phyloP scores from a whole-genome alignment of 2,888 invertebrate genomes.

The Drosophila flavopinicola region DNA sequence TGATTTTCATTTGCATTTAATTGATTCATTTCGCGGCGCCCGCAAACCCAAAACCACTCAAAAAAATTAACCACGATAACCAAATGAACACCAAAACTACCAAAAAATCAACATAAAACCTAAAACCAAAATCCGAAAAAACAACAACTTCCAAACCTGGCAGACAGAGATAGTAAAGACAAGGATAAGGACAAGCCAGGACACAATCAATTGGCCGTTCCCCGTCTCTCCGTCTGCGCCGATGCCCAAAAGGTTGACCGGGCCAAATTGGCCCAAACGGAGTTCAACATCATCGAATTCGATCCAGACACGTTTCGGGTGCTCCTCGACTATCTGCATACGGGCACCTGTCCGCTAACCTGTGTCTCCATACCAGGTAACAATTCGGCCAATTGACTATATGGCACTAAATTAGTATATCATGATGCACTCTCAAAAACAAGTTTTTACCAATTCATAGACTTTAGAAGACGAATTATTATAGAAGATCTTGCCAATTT shows the following conservation, averaged over 20 bases:
- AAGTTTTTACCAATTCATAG: too few relatives aligned
- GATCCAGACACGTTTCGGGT: conserved; percentile 97
- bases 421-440: too few relatives aligned
- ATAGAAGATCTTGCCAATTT: too few relatives aligned
- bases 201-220: conserved; percentile 91
- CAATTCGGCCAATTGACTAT: neutral
- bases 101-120: conserved; percentile 25
- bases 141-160: conserved; percentile 35
- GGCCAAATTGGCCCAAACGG: conserved; percentile 95
- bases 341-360: conserved; percentile 95
- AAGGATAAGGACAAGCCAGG: conserved; percentile 92
- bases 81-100: conserved; percentile 10
- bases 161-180: conserved; percentile 92
- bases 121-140: conserved; percentile 7
- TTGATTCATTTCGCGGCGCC: conserved; percentile 35
- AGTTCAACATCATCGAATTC: conserved; percentile 97
- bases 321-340: conserved; percentile 95
- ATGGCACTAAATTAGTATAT: too few relatives aligned
- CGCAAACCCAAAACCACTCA: conserved; percentile 15
- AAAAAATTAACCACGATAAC: conserved; percentile 6
- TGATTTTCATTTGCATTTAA: conserved; percentile 23
- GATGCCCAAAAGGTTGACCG: conserved; percentile 97
- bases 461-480: too few relatives aligned
- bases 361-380: conserved; percentile 95
- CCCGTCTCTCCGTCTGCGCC: conserved; percentile 95